Evolutionary conservation across 2,888 invertebrate species (phyloP), one percentile per base, ranked within the genome.

Genomic region (Ophion ventricosus): DNA sequence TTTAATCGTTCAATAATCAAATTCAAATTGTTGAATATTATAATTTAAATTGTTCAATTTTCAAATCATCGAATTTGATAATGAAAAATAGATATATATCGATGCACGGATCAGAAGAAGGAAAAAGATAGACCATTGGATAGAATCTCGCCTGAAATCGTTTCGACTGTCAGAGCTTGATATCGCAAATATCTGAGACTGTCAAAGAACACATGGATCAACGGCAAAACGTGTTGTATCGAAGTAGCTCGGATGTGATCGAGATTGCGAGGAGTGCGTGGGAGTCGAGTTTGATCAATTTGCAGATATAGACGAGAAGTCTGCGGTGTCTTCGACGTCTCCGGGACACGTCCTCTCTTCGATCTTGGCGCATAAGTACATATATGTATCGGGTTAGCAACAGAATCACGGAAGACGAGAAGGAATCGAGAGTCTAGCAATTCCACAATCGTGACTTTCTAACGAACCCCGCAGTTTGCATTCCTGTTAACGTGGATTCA

Each of bases 361-460:
- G 70, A 75, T 49, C 3, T 17, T 14, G 17, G 17, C 25, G 25
- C 10, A 8, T 11, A 70, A 5, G 7, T 56, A 54, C 54, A 7
- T 29, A 20, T 56, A 74, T 25, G 25, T 61, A 54, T 59, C 23
- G 20, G 59, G 20, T 40, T 56, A 64, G 20, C 17, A 54, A 87
- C 84, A 72, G 77, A 84, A 87, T 85, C 89, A 87, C 89, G 89
- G 88, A 90, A 90, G 90, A 90, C 88, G 88, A 86, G 20, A 59
- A 89, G 86, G 85, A 79, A 88, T 84, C 85, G 85, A 84, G 76
- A 76, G 20, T 67, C 20, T 20, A 78, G 84, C 85, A 87, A 88
- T 86, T 89, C 87, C 86, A 87, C 89, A 75, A 90, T 91, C 89
- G 87, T 89, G 88, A 91, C 90, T 91, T 91, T 91, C 91, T 91